A percentile compares a stretch with the other conserved stretches of the same genome.
Evolutionary conservation across 1,140 invertebrate species (phyloP).

Genomic region (Camponotus pennsylvanicus): DNA sequence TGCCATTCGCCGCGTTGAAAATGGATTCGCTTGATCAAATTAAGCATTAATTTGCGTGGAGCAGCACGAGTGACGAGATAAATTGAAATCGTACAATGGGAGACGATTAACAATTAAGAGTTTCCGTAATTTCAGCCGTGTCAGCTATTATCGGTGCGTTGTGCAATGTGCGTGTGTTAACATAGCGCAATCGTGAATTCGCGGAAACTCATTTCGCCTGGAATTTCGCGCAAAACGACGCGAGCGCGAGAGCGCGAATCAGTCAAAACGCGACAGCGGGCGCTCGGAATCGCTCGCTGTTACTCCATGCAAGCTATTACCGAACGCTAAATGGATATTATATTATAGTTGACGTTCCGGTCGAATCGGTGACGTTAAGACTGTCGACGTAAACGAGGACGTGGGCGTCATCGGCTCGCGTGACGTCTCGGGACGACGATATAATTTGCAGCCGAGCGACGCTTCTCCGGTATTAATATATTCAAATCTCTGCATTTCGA

Average conservation of each 20-base stretch:
- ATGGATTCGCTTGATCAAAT: neutral
- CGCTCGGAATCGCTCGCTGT: neutral
- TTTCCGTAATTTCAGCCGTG: constrained; percentile 32
- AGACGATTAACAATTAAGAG: constrained; percentile 56
- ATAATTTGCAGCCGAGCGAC: constrained; percentile 45
- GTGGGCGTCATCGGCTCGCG: constrained; percentile 27
- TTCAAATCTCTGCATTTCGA: constrained; percentile 47
- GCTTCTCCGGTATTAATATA: constrained; percentile 51
- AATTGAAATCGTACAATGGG: constrained; percentile 53
- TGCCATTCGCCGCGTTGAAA: neutral
- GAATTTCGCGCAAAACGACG: constrained; percentile 43
- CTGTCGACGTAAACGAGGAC: constrained; percentile 38
- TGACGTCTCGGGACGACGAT: constrained; percentile 31
- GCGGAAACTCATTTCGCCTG: constrained; percentile 47
- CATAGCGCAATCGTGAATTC: constrained; percentile 46
- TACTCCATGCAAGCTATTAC: constrained; percentile 27
- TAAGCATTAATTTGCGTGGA: constrained; percentile 27
- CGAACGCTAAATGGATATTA: constrained; percentile 48
- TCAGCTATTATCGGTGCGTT: constrained; percentile 27
- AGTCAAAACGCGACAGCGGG: constrained; percentile 26
- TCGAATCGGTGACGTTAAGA: constrained; percentile 46
- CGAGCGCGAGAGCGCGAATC: constrained; percentile 50
- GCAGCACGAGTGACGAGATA: neutral
- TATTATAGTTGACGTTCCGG: constrained; percentile 40
- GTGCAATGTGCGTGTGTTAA: constrained; percentile 44